Evolutionary conservation across 2,888 invertebrate genomes (phyloP).

Genomic region (Pediacus dermestoides): DNA sequence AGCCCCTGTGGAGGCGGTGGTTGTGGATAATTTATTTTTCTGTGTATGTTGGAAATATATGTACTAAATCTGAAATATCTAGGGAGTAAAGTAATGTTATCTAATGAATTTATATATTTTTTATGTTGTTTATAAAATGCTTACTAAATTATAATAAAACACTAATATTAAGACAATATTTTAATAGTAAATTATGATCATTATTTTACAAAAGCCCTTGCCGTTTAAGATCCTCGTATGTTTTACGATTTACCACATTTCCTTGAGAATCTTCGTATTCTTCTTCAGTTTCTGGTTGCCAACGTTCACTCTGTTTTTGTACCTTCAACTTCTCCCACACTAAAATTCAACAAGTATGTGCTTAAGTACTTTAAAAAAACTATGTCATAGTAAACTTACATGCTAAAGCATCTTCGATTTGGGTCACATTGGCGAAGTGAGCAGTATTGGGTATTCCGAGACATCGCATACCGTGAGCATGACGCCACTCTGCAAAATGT

Average conservation of each 20-base stretch:
- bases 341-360: too few relatives aligned
- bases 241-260: slow-evolving; percentile 98
- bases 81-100: too few relatives aligned
- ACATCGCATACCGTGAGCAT: slow-evolving; percentile 95
- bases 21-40: slow-evolving; percentile 45
- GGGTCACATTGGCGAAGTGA: slow-evolving; percentile 99
- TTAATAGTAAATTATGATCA: too few relatives aligned
- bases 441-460: slow-evolving; percentile 99
- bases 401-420: slow-evolving; percentile 95
- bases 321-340: slow-evolving; percentile 98
- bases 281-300: slow-evolving; percentile 95
- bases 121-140: too few relatives aligned
- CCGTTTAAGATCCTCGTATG: slow-evolving; percentile 96
- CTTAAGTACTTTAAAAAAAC: too few relatives aligned
- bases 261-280: slow-evolving; percentile 98
- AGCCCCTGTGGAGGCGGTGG: slow-evolving; percentile 45
- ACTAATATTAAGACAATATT: too few relatives aligned
- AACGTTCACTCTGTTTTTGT: slow-evolving; percentile 92
- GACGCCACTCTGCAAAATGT: slow-evolving; percentile 93
- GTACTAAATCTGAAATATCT: too few relatives aligned
- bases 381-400: slow-evolving; percentile 60
- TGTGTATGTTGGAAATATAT: too few relatives aligned
- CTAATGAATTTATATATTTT: too few relatives aligned
- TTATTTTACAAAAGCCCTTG: slow-evolving; percentile 83
- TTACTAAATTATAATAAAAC: too few relatives aligned